Evolutionary conservation across 2,797 vertebrate species (phyloP).

Genomic region (Sebastes baramenuke): DNA sequence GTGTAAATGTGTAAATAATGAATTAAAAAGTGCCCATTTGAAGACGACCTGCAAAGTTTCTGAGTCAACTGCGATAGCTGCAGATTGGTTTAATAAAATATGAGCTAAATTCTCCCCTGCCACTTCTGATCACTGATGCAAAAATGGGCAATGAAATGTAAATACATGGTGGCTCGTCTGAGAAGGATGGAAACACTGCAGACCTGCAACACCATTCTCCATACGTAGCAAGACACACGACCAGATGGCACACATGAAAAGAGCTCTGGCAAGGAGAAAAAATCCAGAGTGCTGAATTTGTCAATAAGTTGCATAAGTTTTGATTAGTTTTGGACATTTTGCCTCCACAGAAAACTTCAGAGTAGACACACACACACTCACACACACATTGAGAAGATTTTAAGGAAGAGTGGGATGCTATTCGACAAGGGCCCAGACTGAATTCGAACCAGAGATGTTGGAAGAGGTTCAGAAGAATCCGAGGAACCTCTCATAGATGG

Average conservation of each 20-base stretch:
- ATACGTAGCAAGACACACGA: not conserved
- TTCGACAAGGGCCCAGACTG: slow-evolving; percentile 20
- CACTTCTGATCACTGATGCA: slow-evolving; percentile 57
- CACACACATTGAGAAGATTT: not conserved
- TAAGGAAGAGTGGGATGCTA: slow-evolving; percentile 32
- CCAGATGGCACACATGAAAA: not conserved
- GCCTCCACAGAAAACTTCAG: slow-evolving; percentile 14
- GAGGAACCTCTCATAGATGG: slow-evolving; percentile 7
- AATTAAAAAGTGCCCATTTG: slow-evolving; percentile 67
- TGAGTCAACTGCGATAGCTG: slow-evolving; percentile 58
- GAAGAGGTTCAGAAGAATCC: slow-evolving; percentile 38
- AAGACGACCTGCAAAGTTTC: slow-evolving; percentile 62
- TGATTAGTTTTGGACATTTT: slow-evolving; percentile 34
- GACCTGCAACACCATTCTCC: slow-evolving; percentile 9
- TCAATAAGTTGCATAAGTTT: slow-evolving; percentile 18
- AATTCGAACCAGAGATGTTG: slow-evolving; percentile 22
- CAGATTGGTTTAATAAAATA: slow-evolving; percentile 73
- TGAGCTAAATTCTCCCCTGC: slow-evolving; percentile 68
- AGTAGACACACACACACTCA: not conserved
- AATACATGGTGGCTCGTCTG: slow-evolving; percentile 33
- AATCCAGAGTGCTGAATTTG: not conserved
- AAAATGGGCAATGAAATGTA: slow-evolving; percentile 61
- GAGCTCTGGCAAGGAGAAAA: not conserved
- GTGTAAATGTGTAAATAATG: slow-evolving; percentile 59
- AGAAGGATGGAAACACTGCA: not conserved